Base-by-base conservation (phyloP, 2,797 vertebrate genomes). In the Xenops minutus region DNA sequence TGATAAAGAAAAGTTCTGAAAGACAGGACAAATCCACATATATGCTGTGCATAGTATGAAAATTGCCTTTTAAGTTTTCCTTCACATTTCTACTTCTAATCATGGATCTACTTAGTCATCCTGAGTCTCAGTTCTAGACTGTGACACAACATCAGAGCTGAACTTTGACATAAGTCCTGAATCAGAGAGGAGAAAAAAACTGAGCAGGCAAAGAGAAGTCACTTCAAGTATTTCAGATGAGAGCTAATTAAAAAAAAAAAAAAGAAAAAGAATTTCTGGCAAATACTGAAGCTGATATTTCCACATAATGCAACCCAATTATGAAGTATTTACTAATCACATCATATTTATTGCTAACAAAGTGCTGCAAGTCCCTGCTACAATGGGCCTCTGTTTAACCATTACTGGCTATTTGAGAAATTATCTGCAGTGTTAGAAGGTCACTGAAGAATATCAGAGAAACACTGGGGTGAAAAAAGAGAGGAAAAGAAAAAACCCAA, bases 381-480 rank as follows among this genome's bases (percentile, higher is more conserved):
- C 71, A 75, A 41, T 5, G 14, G 56, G n/a, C 14, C 29, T 77
- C 64, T 92, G 34, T 56, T 80, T 71, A 59, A 73, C 79, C n/a
- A 12, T 62, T 72, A 37, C 27, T 27, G 79, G 32, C 43, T 86
- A 15, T 32, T 77, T 75, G 59, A 78, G 43, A 81, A 73, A 86
- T 27, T 32, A 69, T 62, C 55, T 90, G 39, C 4, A 1, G 51
- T 72, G 46, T 37, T 81, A 63, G 41, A 44, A 85, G 68, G 91
- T 63, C 75, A 76, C 30, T 37, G 49, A 75, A 71, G 43, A 86
- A 26, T 5, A 79, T 51, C 0, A 85, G 37, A 61, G 59, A 56
- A 94, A 84, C 20, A 9, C 9, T 26, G 14, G 0, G 11, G 5
- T 7, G 2, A 0, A 0, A 0, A 7, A n/a, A 7, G 5, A 12